phyloP scores from a whole-genome alignment of 1,140 invertebrate genomes.

The Pseudobourletiella spinata region DNA sequence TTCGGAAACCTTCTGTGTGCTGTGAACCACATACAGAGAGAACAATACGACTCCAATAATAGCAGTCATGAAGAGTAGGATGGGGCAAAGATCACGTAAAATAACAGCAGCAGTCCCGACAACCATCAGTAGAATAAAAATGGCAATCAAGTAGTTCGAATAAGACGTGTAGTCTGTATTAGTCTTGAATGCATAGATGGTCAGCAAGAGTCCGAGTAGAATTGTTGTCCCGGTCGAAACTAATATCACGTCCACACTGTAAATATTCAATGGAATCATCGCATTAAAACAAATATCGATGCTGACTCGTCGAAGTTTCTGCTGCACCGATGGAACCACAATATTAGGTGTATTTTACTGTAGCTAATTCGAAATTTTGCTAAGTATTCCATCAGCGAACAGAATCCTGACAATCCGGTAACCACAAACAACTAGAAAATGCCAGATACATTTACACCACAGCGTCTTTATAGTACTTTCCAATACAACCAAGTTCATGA shows the following conservation, averaged over 20 bases:
- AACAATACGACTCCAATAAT: slow-evolving; percentile 56
- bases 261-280: background rate
- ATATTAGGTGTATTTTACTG: too few relatives aligned
- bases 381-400: too few relatives aligned
- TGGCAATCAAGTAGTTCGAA: background rate
- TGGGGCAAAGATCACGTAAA: slow-evolving; percentile 36
- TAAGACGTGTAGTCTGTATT: background rate
- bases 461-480: too few relatives aligned
- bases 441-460: too few relatives aligned
- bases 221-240: background rate
- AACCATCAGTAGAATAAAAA: slow-evolving; percentile 44
- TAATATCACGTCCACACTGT: background rate
- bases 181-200: background rate
- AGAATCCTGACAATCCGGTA: too few relatives aligned
- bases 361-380: too few relatives aligned
- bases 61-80: slow-evolving; percentile 20
- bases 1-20: slow-evolving; percentile 58
- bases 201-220: background rate
- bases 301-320: too few relatives aligned
- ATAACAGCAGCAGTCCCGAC: slow-evolving; percentile 45
- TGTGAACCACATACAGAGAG: slow-evolving; percentile 76
- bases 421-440: too few relatives aligned
- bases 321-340: too few relatives aligned
- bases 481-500: too few relatives aligned
- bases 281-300: background rate